A percentile compares a stretch with the other conserved stretches of the same genome.
Evolutionary conservation across 2,113 vertebrate species (phyloP).

Genomic region (Istiophorus platypterus): DNA sequence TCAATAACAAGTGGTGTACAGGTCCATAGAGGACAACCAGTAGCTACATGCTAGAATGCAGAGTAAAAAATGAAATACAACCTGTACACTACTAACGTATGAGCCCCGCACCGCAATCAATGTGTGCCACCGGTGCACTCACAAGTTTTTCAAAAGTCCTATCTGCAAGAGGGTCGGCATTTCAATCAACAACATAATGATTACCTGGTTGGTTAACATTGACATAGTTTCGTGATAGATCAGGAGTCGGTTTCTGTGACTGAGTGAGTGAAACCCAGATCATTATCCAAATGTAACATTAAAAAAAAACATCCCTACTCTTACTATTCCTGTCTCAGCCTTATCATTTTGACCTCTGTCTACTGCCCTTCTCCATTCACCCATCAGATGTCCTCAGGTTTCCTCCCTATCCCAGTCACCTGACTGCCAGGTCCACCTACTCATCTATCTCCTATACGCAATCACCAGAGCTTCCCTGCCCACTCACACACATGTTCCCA

Average conservation of each 20-base stretch:
- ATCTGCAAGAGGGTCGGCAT: background rate
- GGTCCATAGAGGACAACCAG: background rate
- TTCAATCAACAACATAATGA: background rate
- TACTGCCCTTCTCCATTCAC: no score
- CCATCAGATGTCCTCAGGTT: no score
- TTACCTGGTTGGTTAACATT: background rate
- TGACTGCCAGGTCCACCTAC: no score
- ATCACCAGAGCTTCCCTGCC: no score
- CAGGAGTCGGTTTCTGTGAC: background rate
- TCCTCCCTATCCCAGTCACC: no score
- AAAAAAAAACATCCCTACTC: no score
- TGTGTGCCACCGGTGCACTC: background rate
- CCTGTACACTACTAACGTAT: background rate
- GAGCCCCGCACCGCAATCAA: background rate
- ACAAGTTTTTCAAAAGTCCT: background rate
- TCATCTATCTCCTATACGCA: no score
- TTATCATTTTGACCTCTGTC: no score
- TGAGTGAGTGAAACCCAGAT: background rate
- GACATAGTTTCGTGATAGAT: background rate
- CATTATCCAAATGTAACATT: background rate
- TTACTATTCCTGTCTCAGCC: no score
- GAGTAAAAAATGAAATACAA: background rate
- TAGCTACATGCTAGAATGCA: background rate
- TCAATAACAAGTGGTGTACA: background rate
- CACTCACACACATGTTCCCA: no score